phyloP scores from a whole-genome alignment of 1,140 invertebrate species.

The Drosophila subobscura region DNA sequence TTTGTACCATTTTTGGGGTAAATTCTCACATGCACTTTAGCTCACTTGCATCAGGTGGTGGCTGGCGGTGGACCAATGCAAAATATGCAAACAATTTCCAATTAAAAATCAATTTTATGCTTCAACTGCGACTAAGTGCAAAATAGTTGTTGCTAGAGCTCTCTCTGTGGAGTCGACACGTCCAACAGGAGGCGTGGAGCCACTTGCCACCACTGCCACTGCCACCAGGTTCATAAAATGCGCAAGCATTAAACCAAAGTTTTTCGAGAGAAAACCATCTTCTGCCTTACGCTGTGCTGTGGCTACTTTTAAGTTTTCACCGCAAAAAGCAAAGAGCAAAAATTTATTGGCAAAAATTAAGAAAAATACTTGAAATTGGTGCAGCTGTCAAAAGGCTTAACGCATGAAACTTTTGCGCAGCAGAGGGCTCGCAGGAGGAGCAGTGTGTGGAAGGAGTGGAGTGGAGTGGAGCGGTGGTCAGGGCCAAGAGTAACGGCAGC shows the following conservation, averaged over 20 bases:
- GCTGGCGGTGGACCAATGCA: constrained; percentile 15
- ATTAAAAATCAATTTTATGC: constrained; percentile 82
- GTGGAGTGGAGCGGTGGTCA: constrained; percentile 23
- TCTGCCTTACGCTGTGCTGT: constrained; percentile 16
- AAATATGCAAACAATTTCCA: constrained; percentile 81
- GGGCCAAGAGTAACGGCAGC: constrained; percentile 60
- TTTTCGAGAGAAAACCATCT: constrained; percentile 30
- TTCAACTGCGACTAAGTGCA: constrained; percentile 77
- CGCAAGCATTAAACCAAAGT: constrained; percentile 52
- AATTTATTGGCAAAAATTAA: constrained; percentile 52
- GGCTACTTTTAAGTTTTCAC: constrained; percentile 31
- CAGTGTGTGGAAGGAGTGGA: not conserved
- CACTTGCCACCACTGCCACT: constrained; percentile 2
- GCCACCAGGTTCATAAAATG: constrained; percentile 40
- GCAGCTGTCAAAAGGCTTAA: constrained; percentile 70
- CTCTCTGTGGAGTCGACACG: constrained; percentile 15
- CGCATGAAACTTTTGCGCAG: constrained; percentile 42
- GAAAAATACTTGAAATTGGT: constrained; percentile 52
- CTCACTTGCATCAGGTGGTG: constrained; percentile 33
- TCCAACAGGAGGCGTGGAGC: constrained; percentile 16
- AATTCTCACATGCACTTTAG: constrained; percentile 47
- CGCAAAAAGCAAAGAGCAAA: constrained; percentile 23
- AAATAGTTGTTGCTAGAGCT: constrained; percentile 52
- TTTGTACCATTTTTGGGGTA: constrained; percentile 3
- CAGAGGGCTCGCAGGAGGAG: not conserved